These are phyloP conservation scores for Nanorana parkeri DNA, from an alignment of 2,113 vertebrate genomes.

Conservation along the genomic window DNA sequence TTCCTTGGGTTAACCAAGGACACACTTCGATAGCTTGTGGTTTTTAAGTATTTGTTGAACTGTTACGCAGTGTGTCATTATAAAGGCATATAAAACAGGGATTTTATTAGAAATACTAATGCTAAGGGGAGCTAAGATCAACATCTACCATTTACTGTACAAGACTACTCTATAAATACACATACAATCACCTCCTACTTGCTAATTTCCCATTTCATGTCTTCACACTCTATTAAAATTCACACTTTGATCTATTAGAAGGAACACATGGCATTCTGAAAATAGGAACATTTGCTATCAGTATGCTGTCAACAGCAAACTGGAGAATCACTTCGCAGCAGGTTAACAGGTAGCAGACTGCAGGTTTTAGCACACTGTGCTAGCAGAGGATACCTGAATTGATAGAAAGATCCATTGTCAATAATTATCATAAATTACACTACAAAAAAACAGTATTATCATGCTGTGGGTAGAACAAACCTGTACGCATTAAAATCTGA, in stretches of 20 bases:
- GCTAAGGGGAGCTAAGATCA: neutral
- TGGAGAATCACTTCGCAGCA: constrained; percentile 39
- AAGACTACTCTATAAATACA: neutral
- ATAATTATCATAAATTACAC: neutral
- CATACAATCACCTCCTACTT: neutral
- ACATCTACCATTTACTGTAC: neutral
- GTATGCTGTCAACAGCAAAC: constrained; percentile 33
- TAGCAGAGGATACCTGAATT: constrained; percentile 17
- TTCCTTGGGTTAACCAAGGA: constrained; percentile 32
- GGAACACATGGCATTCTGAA: constrained; percentile 42
- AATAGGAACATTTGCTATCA: constrained; percentile 45
- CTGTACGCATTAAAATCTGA: neutral
- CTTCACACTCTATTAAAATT: constrained; percentile 29
- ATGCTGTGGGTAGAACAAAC: neutral
- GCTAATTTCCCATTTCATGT: neutral
- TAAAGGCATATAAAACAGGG: too few species aligned
- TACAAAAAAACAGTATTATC: neutral
- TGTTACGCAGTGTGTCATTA: neutral
- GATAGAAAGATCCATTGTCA: constrained; percentile 5
- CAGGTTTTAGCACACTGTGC: constrained; percentile 2
- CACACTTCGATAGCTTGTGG: neutral
- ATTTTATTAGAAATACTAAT: neutral
- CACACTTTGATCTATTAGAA: constrained; percentile 8
- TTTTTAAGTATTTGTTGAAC: neutral
- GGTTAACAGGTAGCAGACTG: constrained; percentile 40